Evolutionary conservation across 2,113 vertebrate species (phyloP).

Genomic region (Tonatia bakeri): DNA sequence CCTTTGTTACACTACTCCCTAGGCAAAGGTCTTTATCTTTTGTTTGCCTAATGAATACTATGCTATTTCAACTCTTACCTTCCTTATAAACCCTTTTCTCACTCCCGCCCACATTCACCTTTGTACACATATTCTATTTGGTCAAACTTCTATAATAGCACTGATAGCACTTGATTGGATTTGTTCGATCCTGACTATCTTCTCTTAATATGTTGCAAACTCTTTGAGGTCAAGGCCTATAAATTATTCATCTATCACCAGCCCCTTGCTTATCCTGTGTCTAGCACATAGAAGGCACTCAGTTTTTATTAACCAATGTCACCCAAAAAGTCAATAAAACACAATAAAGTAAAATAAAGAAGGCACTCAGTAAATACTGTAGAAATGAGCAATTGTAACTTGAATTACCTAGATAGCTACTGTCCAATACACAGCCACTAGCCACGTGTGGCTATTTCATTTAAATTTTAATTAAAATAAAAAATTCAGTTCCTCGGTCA

Average conservation of each 20-base stretch:
- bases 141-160: conserved; percentile 39
- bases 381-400: conserved; percentile 37
- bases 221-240: conserved; percentile 39
- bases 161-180: conserved; percentile 37
- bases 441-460: background rate
- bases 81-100: background rate
- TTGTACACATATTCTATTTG: background rate
- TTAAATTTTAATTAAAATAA: conserved; percentile 30
- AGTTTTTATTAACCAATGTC: background rate
- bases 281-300: background rate
- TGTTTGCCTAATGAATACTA: conserved; percentile 33
- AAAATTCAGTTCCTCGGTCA: background rate
- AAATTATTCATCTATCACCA: conserved; percentile 47
- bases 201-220: conserved; percentile 38
- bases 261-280: background rate
- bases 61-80: conserved; percentile 22
- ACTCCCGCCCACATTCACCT: conserved; percentile 1
- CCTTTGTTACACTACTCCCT: background rate
- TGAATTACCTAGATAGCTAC: conserved; percentile 5
- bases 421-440: background rate
- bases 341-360: background rate
- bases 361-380: background rate
- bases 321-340: background rate
- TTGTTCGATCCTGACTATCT: conserved; percentile 25
- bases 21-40: conserved; percentile 38